Percentiles rank a stretch among this genome's conserved stretches.
These are phyloP conservation scores for Psix sp. DNA, from an alignment of 1,140 invertebrate species.

Conservation along the genomic window DNA sequence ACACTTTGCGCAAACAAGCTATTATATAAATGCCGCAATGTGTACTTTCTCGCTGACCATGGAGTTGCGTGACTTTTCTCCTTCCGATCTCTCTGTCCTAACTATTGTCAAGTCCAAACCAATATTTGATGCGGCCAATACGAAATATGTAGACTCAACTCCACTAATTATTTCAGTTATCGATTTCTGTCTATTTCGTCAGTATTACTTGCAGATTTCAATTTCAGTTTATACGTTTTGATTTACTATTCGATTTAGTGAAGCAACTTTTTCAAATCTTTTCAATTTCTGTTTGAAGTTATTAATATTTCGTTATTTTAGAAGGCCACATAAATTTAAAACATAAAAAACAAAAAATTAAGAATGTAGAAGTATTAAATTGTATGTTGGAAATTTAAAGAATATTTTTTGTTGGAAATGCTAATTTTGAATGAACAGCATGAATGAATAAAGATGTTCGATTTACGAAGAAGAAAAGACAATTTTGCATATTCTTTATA, in stretches of 20 bases:
- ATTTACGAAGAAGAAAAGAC: too few relatives aligned
- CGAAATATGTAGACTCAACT: slow-evolving; percentile 5
- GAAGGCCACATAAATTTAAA: too few relatives aligned
- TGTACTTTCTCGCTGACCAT: slow-evolving; percentile 24
- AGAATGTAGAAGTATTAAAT: too few relatives aligned
- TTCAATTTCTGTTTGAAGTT: too few relatives aligned
- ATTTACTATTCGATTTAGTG: neutral
- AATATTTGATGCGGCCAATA: slow-evolving; percentile 28
- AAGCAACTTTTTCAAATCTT: too few relatives aligned
- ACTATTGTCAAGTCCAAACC: slow-evolving; percentile 13
- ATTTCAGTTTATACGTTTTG: neutral
- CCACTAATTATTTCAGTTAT: neutral
- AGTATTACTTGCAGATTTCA: neutral
- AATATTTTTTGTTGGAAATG: too few relatives aligned
- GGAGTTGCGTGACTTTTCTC: slow-evolving; percentile 19
- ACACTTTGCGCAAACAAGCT: slow-evolving; percentile 32
- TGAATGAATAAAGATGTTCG: too few relatives aligned
- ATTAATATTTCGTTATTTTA: too few relatives aligned
- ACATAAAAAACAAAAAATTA: too few relatives aligned
- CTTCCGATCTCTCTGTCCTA: neutral
- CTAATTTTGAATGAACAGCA: too few relatives aligned
- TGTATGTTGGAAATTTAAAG: too few relatives aligned
- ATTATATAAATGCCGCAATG: slow-evolving; percentile 28
- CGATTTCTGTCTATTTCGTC: neutral
- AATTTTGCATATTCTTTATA: too few relatives aligned